Evolutionary conservation across 2,113 vertebrate species (phyloP).

Genomic region (Phalacrocorax pelagicus): DNA sequence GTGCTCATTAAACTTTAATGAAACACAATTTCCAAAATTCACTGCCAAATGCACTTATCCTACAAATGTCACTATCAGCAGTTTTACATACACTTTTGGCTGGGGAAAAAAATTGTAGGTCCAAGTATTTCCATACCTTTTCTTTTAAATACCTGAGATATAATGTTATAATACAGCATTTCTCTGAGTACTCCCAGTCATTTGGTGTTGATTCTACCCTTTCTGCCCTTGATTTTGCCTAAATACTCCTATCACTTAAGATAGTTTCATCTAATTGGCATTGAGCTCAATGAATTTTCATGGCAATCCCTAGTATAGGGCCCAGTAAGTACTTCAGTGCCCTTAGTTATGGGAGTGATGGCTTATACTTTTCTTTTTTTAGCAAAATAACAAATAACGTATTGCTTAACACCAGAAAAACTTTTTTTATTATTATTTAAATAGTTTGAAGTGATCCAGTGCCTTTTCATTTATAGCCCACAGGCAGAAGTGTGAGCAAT

Average conservation of each 20-base stretch:
- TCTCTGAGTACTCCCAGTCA: not conserved
- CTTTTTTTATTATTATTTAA: too few relatives aligned
- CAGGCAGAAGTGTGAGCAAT: not conserved
- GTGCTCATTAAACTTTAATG: conserved; percentile 57
- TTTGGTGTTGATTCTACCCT: not conserved
- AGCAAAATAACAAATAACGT: not conserved
- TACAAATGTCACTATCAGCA: conserved; percentile 54
- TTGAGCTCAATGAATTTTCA: not conserved
- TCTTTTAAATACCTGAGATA: not conserved
- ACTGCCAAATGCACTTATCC: conserved; percentile 42
- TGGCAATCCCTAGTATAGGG: rapidly evolving
- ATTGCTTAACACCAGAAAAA: not conserved
- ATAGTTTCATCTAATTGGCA: not conserved
- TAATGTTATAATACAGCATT: not conserved
- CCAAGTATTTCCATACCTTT: not conserved
- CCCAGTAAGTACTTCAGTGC: not conserved
- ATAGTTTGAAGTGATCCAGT: not conserved
- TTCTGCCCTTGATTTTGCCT: not conserved
- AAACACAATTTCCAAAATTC: conserved; percentile 49
- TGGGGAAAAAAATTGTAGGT: not conserved
- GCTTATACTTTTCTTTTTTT: not conserved
- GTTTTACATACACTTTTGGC: not conserved
- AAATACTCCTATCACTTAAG: not conserved
- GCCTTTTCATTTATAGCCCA: not conserved
- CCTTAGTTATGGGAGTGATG: not conserved